Evolutionary conservation across 64 coral and sea anemone genomes (phyloP).

Genomic region (Montipora foliosa): DNA sequence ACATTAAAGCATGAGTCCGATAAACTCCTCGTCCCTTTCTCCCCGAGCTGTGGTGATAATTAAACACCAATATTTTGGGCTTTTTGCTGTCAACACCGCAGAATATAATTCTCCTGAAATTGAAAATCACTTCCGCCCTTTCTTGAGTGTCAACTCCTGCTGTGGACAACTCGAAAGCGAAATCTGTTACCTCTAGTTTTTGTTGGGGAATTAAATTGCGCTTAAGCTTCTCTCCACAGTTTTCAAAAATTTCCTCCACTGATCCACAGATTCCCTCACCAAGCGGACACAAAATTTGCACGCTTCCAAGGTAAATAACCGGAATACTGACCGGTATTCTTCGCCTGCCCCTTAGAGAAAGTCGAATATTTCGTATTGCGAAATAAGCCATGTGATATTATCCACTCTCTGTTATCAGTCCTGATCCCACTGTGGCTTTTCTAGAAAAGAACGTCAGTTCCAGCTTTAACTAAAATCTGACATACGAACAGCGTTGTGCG

Average conservation of each 20-base stretch:
- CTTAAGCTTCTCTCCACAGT: constrained; percentile 29
- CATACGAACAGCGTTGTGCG: no score
- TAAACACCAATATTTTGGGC: constrained; percentile 69
- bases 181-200: constrained; percentile 54
- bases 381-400: neutral
- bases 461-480: no score
- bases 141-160: constrained; percentile 5
- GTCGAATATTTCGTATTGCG: constrained; percentile 2
- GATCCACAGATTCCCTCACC: constrained; percentile 76
- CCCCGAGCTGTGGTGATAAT: constrained; percentile 62
- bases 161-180: constrained; percentile 29
- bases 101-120: constrained; percentile 68
- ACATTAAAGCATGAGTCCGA: constrained; percentile 72
- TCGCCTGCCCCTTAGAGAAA: neutral
- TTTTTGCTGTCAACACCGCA: constrained; percentile 73
- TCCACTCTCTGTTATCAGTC: neutral
- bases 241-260: constrained; percentile 71
- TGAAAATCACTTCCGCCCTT: neutral
- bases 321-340: neutral
- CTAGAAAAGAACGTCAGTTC: no score
- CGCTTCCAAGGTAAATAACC: constrained; percentile 70
- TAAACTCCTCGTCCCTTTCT: constrained; percentile 54
- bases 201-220: constrained; percentile 38
- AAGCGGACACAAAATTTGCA: constrained; percentile 71
- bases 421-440: no score